These are phyloP conservation scores for Gambusia affinis DNA, from an alignment of 2,113 vertebrate species.

Conservation along the genomic window DNA sequence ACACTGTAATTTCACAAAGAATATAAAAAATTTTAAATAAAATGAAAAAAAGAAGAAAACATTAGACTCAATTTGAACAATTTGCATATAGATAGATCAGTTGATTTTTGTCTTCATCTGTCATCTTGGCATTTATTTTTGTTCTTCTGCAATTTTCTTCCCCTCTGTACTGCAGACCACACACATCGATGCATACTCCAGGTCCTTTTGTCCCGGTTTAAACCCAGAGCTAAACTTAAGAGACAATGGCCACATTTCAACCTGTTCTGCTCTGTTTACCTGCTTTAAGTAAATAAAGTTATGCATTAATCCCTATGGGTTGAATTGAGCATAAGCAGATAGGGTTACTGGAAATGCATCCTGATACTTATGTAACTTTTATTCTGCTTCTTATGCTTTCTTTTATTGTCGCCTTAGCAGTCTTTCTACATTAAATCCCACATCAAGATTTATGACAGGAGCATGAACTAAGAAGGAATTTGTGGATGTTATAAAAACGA, in stretches of 20 bases:
- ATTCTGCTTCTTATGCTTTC: background rate
- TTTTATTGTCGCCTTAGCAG: background rate
- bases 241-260: constrained; percentile 53
- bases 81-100: background rate
- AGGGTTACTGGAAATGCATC: constrained; percentile 27
- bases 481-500: background rate
- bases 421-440: constrained; percentile 18
- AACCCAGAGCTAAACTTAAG: constrained; percentile 52
- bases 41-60: background rate
- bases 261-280: constrained; percentile 61
- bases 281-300: constrained; percentile 60
- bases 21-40: background rate
- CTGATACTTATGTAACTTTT: background rate
- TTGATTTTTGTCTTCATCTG: background rate
- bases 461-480: background rate
- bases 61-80: too few relatives aligned
- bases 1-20: background rate
- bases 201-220: constrained; percentile 30
- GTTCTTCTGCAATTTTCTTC: background rate
- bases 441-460: background rate
- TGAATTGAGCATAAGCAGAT: constrained; percentile 8
- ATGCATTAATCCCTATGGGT: constrained; percentile 55
- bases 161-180: constrained; percentile 46
- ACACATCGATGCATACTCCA: constrained; percentile 38
- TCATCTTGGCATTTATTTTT: constrained; percentile 9